Evolutionary conservation across 1,140 invertebrate species (phyloP).

Genomic region (Monochamus saltuarius): DNA sequence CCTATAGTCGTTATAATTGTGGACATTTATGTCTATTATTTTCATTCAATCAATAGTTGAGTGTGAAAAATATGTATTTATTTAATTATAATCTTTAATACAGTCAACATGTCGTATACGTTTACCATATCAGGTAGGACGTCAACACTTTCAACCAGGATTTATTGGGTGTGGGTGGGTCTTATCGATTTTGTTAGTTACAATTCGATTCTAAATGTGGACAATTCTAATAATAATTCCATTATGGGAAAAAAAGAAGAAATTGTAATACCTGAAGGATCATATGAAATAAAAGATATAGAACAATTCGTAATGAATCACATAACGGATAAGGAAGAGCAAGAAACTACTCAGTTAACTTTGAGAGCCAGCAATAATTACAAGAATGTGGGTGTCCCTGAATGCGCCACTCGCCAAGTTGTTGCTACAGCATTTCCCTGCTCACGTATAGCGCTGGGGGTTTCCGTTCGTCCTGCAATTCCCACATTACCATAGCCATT

Average conservation of each 20-base stretch:
- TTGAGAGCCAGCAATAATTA: slow-evolving; percentile 33
- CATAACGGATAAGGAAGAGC: not conserved
- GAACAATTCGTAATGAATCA: not conserved
- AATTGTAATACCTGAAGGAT: slow-evolving; percentile 5
- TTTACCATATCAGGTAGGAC: not conserved
- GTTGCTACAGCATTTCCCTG: no score
- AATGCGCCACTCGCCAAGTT: no score
- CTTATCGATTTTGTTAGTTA: slow-evolving; percentile 8
- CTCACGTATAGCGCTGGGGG: no score
- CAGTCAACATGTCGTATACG: not conserved
- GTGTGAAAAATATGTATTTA: not conserved
- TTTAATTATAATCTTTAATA: not conserved
- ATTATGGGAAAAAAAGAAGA: not conserved
- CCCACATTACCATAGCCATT: no score
- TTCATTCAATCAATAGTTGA: not conserved
- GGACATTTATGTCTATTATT: slow-evolving; percentile 9
- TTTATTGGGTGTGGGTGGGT: no score
- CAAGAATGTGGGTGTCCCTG: no score
- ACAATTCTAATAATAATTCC: slow-evolving; percentile 1
- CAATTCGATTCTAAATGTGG: slow-evolving; percentile 8
- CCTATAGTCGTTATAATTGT: slow-evolving; percentile 12
- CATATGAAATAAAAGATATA: slow-evolving; percentile 10
- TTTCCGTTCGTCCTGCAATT: no score
- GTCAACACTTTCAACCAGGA: not conserved
- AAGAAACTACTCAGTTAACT: slow-evolving; percentile 6